Evolutionary conservation across 2,797 vertebrate species (phyloP).

Genomic region (Sus cebifrons): DNA sequence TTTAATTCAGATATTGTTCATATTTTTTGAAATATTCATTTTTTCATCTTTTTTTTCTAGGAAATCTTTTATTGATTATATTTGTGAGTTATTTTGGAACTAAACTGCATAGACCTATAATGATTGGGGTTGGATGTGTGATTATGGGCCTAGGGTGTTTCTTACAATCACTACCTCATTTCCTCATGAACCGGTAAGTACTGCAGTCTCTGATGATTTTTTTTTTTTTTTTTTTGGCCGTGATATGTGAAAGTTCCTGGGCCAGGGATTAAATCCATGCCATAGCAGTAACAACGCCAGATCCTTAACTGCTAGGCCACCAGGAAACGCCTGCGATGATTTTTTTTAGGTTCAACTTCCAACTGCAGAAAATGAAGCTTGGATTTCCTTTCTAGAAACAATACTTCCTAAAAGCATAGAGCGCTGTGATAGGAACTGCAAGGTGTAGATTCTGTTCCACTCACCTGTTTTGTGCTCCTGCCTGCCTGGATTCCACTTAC

Average conservation of each 20-base stretch:
- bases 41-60: conserved; percentile 87
- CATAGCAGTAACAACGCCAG: too few relatives aligned
- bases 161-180: conserved; percentile 96
- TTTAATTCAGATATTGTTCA: background rate
- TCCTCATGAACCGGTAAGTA: conserved; percentile 95
- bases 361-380: background rate
- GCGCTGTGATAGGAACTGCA: background rate
- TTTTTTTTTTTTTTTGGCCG: too few relatives aligned
- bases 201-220: background rate
- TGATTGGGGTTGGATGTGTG: conserved; percentile 94
- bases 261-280: too few relatives aligned
- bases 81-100: conserved; percentile 98
- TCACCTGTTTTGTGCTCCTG: background rate
- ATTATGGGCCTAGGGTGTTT: conserved; percentile 95
- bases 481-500: background rate
- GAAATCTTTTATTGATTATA: conserved; percentile 96
- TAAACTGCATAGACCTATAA: conserved; percentile 95
- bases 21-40: conserved; percentile 20
- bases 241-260: too few relatives aligned
- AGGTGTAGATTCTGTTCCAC: background rate
- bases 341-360: background rate
- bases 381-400: background rate
- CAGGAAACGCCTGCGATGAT: too few relatives aligned
- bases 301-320: too few relatives aligned
- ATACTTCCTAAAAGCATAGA: background rate